phyloP scores from a whole-genome alignment of 2,113 vertebrate genomes.

The Oncorhynchus masou region DNA sequence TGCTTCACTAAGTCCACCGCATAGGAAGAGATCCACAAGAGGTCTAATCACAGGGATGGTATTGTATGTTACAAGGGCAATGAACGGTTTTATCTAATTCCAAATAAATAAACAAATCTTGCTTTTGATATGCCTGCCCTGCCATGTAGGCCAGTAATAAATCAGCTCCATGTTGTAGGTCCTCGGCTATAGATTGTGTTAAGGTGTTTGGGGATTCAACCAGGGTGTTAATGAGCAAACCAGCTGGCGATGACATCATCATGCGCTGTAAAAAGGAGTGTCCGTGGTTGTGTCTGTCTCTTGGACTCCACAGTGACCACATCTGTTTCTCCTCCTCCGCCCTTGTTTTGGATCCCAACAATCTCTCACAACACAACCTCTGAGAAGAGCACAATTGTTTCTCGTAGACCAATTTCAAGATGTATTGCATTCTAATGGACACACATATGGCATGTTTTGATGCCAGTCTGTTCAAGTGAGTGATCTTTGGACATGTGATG shows the following conservation, averaged over 20 bases:
- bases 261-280: slow-evolving; percentile 12
- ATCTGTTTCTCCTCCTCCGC: slow-evolving; percentile 61
- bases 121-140: no score
- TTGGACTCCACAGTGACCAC: slow-evolving; percentile 48
- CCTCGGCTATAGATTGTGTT: background rate
- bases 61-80: no score
- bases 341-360: slow-evolving; percentile 68
- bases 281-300: slow-evolving; percentile 35
- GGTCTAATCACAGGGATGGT: no score
- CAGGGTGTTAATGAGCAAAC: slow-evolving; percentile 50
- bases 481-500: no score
- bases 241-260: slow-evolving; percentile 60
- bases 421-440: background rate
- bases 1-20: no score
- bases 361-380: slow-evolving; percentile 46
- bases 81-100: no score
- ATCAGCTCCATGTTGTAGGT: no score
- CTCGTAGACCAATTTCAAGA: background rate
- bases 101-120: no score
- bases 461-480: background rate
- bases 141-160: no score
- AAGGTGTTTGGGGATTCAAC: slow-evolving; percentile 11
- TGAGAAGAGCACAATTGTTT: slow-evolving; percentile 8
- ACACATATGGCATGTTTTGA: background rate
- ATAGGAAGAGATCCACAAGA: no score